A percentile compares a stretch with the other conserved stretches of the same genome.
Conservation (phyloP, 2,797 vertebrate species). For the Loris lydekkerianus region DNA sequence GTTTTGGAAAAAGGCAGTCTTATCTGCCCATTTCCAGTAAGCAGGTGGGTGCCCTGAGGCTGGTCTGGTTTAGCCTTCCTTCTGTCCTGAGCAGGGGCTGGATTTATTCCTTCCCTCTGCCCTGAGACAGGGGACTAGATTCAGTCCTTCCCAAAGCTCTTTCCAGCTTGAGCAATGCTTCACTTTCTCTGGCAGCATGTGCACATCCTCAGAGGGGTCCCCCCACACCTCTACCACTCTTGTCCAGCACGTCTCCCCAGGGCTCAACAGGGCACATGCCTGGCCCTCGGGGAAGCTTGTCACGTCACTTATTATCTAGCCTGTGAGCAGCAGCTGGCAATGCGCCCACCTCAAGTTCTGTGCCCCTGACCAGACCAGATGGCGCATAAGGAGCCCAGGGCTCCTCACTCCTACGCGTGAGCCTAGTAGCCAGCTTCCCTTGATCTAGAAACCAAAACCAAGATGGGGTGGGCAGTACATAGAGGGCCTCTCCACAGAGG, state of each 20-base stretch:
- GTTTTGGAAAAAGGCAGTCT: not conserved
- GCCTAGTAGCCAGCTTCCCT: not conserved
- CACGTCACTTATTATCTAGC: not conserved
- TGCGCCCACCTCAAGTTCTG: not conserved
- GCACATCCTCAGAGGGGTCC: not conserved
- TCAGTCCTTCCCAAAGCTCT: not conserved
- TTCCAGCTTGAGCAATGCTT: fast-evolving
- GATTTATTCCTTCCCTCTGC: not conserved
- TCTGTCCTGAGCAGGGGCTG: not conserved
- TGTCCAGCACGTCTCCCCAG: not conserved
- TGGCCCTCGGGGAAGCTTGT: not conserved
- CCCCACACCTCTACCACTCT: not conserved
- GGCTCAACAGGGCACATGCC: not conserved
- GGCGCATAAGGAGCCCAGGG: not conserved
- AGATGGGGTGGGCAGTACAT: fast-evolving
- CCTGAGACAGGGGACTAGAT: not conserved
- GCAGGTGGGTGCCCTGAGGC: not conserved
- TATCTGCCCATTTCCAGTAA: not conserved
- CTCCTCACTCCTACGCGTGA: not conserved
- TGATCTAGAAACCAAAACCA: not conserved
- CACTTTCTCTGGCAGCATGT: not conserved
- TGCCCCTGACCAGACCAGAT: conserved; percentile 58
- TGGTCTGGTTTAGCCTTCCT: not conserved
- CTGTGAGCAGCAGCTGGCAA: not conserved
- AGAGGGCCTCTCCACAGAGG: fast-evolving